Conservation (phyloP, 2,113 vertebrate species). For the Panthera leo region DNA sequence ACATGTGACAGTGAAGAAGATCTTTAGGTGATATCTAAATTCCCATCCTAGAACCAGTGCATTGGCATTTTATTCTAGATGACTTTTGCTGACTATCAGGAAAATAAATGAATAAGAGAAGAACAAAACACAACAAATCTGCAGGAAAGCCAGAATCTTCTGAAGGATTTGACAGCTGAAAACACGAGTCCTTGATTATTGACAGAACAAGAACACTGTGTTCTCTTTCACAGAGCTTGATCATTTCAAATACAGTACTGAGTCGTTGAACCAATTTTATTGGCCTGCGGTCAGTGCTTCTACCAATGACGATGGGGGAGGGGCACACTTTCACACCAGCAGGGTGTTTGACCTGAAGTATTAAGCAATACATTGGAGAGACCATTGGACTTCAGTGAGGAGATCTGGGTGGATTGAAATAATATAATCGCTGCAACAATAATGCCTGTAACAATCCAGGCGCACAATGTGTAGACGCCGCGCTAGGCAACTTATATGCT, state of each 20-base stretch:
- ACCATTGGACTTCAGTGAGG: neutral
- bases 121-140: neutral
- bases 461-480: rapidly evolving
- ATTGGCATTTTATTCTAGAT: neutral
- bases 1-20: neutral
- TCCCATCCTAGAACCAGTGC: neutral
- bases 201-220: neutral
- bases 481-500: neutral
- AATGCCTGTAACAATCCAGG: neutral
- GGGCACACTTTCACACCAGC: neutral
- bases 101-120: neutral
- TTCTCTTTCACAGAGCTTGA: neutral
- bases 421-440: neutral
- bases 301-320: rapidly evolving
- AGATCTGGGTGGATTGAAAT: neutral
- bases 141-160: neutral
- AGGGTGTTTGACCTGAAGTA: neutral
- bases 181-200: neutral
- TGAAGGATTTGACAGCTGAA: neutral
- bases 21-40: neutral
- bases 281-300: neutral
- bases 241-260: neutral
- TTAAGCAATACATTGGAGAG: neutral
- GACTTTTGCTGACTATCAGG: neutral
- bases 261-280: neutral